Evolutionary conservation across 2,888 invertebrate species (phyloP).

Genomic region (Agrotis ipsilon): DNA sequence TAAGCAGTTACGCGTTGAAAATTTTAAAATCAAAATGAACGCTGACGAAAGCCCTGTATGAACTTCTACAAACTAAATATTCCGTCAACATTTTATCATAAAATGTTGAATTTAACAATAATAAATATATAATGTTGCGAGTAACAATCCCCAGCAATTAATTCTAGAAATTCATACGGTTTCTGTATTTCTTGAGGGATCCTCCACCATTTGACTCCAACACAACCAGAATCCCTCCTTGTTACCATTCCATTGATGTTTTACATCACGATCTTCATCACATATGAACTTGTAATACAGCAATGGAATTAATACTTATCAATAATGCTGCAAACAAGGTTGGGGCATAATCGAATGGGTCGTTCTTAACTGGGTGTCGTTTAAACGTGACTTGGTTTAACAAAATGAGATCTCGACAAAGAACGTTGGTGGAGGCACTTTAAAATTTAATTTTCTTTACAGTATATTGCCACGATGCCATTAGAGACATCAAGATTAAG

Average conservation of each 20-base stretch:
- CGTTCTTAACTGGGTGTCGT: slow-evolving; percentile 10
- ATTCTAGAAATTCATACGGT: slow-evolving; percentile 47
- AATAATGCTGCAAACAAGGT: neutral
- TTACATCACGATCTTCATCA: neutral
- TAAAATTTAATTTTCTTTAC: slow-evolving; percentile 22
- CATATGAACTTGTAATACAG: neutral
- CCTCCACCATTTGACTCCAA: slow-evolving; percentile 12
- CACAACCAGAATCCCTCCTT: neutral
- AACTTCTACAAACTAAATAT: slow-evolving; percentile 14
- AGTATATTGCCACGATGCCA: slow-evolving; percentile 6
- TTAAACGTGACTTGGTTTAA: slow-evolving; percentile 54
- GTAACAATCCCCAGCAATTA: slow-evolving; percentile 46
- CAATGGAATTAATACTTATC: slow-evolving; percentile 21
- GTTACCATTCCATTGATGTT: slow-evolving; percentile 25
- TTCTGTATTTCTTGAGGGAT: slow-evolving; percentile 29
- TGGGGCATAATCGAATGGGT: slow-evolving; percentile 18
- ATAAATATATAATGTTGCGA: too few species aligned
- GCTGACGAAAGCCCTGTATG: neutral
- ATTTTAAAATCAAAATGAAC: neutral
- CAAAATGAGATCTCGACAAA: slow-evolving; percentile 16
- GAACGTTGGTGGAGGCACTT: slow-evolving; percentile 20
- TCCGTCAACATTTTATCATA: slow-evolving; percentile 11
- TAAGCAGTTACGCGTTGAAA: neutral
- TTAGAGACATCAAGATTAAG: slow-evolving; percentile 16
- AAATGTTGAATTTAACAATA: slow-evolving; percentile 18